Base-by-base conservation (phyloP, 37 sponge, comb jelly and placozoan species). In the Beroe ovata region DNA sequence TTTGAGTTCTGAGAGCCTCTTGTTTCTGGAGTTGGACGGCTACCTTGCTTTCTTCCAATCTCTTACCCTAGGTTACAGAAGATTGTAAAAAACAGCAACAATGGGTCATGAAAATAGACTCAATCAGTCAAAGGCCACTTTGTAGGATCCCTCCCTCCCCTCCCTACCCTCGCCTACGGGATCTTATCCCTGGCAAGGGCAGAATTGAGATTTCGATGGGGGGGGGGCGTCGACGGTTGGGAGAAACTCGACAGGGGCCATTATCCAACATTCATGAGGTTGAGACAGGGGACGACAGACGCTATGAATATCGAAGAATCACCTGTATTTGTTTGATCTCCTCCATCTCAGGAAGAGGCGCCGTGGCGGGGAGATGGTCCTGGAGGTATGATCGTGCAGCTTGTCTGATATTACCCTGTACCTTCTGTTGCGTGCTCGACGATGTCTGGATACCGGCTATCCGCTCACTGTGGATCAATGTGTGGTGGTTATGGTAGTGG, bases 381-480 rank as follows among this genome's bases (percentile, higher is more conserved):
- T 77, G 84, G 26, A 77, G 54, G 47, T 77, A 77, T 2, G 84
- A 77, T 20, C 84, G 21, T 1, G 54, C 21, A 16, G 84, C 84
- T 14, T 30, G 14, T 42, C 54, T 38, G 21, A 77, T 36, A 25
- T 77, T 39, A 35, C 0, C 25, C 47, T 77, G 84, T 0, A 77
- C 84, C 38, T 77, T 77, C 28, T 28, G 84, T 42, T 77, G 84
- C 2, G 84, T 42, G 0, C 54, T 23, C 16, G 84, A 77, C 36
- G 26, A 32, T 14, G 54, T 77, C 41, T 35, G 38, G 8, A 42
- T 42, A 25, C 42, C 84, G n/a, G 84, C 84, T 26, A 77, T 42
- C 20, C 84, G 84, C 54, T 77, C 84, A 77, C 84, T 77, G 84
- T n/a, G 29, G 63, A 62, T n/a, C n/a, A n/a, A n/a, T n/a, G n/a